A percentile compares a stretch with the other conserved stretches of the same genome.
Evolutionary conservation across 1,140 invertebrate species (phyloP).

Genomic region (Anagrus nilaparvatae): DNA sequence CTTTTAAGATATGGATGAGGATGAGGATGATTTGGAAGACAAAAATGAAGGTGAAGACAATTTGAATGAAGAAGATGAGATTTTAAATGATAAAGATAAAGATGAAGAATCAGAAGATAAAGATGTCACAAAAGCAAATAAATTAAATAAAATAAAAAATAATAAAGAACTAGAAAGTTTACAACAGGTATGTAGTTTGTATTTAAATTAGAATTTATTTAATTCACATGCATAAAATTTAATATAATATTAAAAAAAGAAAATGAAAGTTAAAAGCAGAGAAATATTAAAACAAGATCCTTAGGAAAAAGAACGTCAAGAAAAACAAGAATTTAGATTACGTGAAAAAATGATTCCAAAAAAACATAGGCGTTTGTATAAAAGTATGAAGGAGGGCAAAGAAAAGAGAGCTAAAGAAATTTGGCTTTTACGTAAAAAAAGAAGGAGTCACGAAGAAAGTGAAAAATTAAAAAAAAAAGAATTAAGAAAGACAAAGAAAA

Average conservation of each 20-base stretch:
- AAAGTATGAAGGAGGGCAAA: constrained; percentile 81
- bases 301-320: constrained; percentile 58
- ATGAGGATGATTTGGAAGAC: constrained; percentile 20
- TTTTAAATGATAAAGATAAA: constrained; percentile 12
- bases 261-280: constrained; percentile 66
- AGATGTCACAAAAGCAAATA: constrained; percentile 33
- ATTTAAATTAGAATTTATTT: constrained; percentile 9
- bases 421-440: constrained; percentile 70
- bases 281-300: constrained; percentile 62
- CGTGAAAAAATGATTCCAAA: constrained; percentile 94
- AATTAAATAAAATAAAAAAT: constrained; percentile 29
- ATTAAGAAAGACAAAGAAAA: constrained; percentile 19
- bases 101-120: not conserved
- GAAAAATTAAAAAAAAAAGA: constrained; percentile 48
- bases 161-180: constrained; percentile 25
- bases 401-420: constrained; percentile 75
- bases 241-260: constrained; percentile 51
- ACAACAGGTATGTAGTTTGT: constrained; percentile 22
- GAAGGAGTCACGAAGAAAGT: constrained; percentile 56
- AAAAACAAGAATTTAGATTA: constrained; percentile 79
- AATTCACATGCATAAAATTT: constrained; percentile 12
- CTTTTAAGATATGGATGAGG: constrained; percentile 24
- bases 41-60: constrained; percentile 17
- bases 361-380: constrained; percentile 84
- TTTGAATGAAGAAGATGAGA: constrained; percentile 18